Evolutionary conservation across 1,140 invertebrate species (phyloP), one percentile per base, ranked within the genome.

Genomic region (Orchestia grillus): DNA sequence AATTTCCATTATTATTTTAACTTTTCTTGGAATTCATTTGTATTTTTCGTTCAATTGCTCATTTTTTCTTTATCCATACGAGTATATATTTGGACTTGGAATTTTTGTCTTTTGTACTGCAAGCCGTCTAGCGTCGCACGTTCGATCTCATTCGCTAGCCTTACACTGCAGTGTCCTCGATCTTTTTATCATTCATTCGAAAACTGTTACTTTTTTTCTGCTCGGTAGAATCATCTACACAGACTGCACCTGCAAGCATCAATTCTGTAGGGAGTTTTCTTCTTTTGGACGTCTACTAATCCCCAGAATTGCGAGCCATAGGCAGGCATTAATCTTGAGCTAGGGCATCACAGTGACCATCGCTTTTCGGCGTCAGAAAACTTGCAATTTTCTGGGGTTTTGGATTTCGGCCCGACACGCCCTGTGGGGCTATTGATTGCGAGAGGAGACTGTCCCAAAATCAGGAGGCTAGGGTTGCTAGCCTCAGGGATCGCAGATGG

Each of bases 291-390:
- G 62, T 77, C 28, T 77, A 77, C 62, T 77, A 77, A 77, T 77
- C 62, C 28, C 62, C 62, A 23, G 62, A 77, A 77, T 77, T 77
- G 62, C 62, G 62, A 77, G 62, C 62, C 62, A 77, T 77, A 77
- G 62, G 62, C 62, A 28, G 1, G 62, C 62, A 77, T 77, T 77
- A 77, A 77, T 77, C 62, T 28, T 28, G 36, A 19, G 62, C 11
- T 28, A 6, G 62, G 62, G 62, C 62, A 77, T 77, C 62, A 77
- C 62, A 77, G 62, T 77, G 62, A 77, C 62, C 62, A 77, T 77
- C 62, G 62, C 62, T 77, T 77, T 77, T 77, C 62, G 62, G 62
- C 62, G 62, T 77, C 62, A 77, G 62, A 77, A 77, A 77, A 77
- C 62, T 77, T 77, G 62, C 62, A 77, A 77, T 77, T 77, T 77